Evolutionary conservation across 2,797 vertebrate genomes (phyloP), one percentile per base, ranked within the genome.

Genomic region (Cyclura pinguis): DNA sequence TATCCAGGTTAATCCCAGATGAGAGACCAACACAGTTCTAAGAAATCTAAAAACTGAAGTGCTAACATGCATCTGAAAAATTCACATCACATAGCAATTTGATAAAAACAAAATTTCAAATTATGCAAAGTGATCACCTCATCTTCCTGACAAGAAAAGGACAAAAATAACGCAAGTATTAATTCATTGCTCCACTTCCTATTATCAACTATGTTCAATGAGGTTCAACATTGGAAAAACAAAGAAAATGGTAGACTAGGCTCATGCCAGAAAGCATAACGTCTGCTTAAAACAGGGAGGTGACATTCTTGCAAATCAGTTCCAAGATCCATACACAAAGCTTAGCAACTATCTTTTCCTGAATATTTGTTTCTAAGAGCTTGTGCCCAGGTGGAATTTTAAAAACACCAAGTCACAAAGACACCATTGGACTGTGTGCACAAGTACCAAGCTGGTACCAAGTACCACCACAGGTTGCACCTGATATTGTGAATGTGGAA

Each of bases 81-180:
- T 92, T 95, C 95, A 97, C 95, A 90, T 95, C 95, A 98, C 96
- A 96, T 95, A 96, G 83, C 91, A 96, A 92, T 93, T 85, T 85
- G 96, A 94, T 93, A 47, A 87, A 93, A 93, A 93, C 97, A 96
- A 94, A 89, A 92, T 62, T 89, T 95, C 96, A 96, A 95, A 96
- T 96, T 96, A 97, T 94, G 94, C 86, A 97, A 97, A 96, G 97
- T 96, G 94, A 96, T 99, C 98, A 99, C 99, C 99, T 99, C 98
- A 93, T 99, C 97, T 95, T 99, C 99, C 99, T 99, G 97, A 97
- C 95, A 98, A 94, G 97, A 95, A 95, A 96, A 96, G 97, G 96
- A 96, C 97, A 97, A 98, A 96, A 98, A 97, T 94, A 97, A 97
- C 97, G 94, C 91, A 90, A 96, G 94, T 67, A 96, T 98, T 97